These are phyloP conservation scores for Hypercompe scribonia DNA, from an alignment of 2,888 invertebrate genomes.

Conservation along the genomic window DNA sequence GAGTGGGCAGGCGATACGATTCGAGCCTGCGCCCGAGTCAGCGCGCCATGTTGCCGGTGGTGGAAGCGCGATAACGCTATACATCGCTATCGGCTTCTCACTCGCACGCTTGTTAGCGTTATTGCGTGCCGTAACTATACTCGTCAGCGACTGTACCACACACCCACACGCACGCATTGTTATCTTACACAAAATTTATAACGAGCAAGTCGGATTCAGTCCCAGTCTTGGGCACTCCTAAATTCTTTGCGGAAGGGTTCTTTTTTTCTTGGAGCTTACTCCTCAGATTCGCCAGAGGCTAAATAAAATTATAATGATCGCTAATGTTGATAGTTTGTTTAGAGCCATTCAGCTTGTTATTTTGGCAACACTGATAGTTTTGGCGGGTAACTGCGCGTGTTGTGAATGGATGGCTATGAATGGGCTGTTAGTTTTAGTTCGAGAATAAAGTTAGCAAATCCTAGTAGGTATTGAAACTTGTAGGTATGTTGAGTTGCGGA, in stretches of 20 bases:
- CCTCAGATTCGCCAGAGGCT: slow-evolving; percentile 69
- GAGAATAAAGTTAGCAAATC: slow-evolving; percentile 49
- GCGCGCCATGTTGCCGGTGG: slow-evolving; percentile 84
- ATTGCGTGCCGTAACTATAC: slow-evolving; percentile 86
- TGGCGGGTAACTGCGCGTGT: slow-evolving; percentile 59
- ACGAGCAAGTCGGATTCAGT: slow-evolving; percentile 84
- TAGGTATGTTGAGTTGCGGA: slow-evolving; percentile 36
- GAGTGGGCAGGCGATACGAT: slow-evolving; percentile 88
- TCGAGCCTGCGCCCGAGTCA: slow-evolving; percentile 89
- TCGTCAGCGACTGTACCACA: slow-evolving; percentile 84
- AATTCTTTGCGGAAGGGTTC: slow-evolving; percentile 84
- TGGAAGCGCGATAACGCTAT: slow-evolving; percentile 68
- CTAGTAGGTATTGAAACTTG: slow-evolving; percentile 36
- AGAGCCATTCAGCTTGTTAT: slow-evolving; percentile 66
- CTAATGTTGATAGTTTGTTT: slow-evolving; percentile 68
- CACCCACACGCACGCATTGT: slow-evolving; percentile 85
- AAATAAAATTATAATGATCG: slow-evolving; percentile 75
- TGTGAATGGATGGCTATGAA: slow-evolving; percentile 66
- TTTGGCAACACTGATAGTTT: slow-evolving; percentile 73
- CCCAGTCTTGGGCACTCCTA: slow-evolving; percentile 81
- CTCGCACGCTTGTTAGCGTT: slow-evolving; percentile 86
- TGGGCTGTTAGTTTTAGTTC: slow-evolving; percentile 57
- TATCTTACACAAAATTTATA: slow-evolving; percentile 86
- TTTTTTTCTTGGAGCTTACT: slow-evolving; percentile 66
- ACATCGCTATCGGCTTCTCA: slow-evolving; percentile 60